These are phyloP conservation scores for Pheucticus melanocephalus DNA, from an alignment of 2,113 vertebrate species.

Conservation along the genomic window DNA sequence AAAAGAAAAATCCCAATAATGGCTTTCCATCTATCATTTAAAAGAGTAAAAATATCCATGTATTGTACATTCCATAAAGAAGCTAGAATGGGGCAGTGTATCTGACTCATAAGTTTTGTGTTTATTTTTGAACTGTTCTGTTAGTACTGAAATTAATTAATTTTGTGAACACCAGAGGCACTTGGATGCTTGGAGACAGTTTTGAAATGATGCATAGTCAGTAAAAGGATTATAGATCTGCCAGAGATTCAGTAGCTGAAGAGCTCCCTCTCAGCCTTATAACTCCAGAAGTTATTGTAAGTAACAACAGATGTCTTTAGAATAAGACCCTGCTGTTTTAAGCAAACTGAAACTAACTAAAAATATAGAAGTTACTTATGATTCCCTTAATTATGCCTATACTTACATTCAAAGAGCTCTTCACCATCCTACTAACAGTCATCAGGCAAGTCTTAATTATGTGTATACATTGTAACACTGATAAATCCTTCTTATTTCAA, in stretches of 20 bases:
- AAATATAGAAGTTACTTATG: neutral
- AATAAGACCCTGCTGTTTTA: neutral
- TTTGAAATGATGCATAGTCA: neutral
- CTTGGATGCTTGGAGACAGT: neutral
- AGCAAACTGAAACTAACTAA: neutral
- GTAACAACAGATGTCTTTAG: neutral
- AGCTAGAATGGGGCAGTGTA: neutral
- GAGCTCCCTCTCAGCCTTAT: neutral
- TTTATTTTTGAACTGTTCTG: neutral
- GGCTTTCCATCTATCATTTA: neutral
- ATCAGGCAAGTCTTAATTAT: neutral
- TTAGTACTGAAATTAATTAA: neutral
- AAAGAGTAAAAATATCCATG: neutral
- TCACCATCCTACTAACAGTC: neutral
- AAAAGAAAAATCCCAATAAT: neutral
- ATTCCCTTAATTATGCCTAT: neutral
- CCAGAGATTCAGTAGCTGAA: neutral
- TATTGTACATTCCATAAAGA: neutral
- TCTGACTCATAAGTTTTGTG: neutral
- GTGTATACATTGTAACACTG: neutral
- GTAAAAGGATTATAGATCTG: neutral
- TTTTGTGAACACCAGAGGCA: neutral
- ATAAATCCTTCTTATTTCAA: neutral
- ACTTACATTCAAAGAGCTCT: neutral
- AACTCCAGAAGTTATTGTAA: neutral